phyloP scores from a whole-genome alignment of 2,113 vertebrate species.

The Indri indri region DNA sequence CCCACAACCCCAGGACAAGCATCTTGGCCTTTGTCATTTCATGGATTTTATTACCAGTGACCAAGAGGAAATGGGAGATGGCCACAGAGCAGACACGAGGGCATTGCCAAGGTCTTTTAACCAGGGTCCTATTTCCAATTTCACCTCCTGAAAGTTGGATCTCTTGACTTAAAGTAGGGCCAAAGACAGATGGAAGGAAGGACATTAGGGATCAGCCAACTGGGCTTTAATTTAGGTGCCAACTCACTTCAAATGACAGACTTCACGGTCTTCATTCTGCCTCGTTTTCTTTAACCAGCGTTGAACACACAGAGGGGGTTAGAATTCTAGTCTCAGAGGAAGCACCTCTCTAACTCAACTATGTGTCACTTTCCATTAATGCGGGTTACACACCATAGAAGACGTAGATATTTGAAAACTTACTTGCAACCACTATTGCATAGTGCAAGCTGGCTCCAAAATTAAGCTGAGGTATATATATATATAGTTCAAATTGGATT shows the following conservation, averaged over 20 bases:
- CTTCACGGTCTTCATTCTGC: fast-evolving
- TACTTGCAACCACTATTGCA: not conserved
- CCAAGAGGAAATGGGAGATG: not conserved
- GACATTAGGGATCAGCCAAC: not conserved
- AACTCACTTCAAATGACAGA: not conserved
- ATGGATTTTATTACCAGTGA: not conserved
- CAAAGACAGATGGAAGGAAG: not conserved
- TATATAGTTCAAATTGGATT: not conserved
- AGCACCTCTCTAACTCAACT: not conserved
- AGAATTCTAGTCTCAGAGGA: not conserved
- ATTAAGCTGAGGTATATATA: not conserved
- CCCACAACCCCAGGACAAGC: not conserved
- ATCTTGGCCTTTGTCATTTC: not conserved
- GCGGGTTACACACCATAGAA: not conserved
- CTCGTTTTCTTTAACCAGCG: not conserved
- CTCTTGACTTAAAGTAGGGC: not conserved
- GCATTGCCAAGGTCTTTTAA: fast-evolving
- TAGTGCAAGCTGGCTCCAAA: not conserved
- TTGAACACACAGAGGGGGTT: fast-evolving
- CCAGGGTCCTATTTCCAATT: not conserved
- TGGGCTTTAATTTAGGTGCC: not conserved
- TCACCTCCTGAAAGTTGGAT: not conserved
- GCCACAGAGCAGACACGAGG: not conserved
- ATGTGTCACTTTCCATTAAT: fast-evolving
- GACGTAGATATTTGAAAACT: not conserved